A percentile compares a stretch with the other conserved stretches of the same genome.
Evolutionary conservation across 1,140 invertebrate genomes (phyloP).

Genomic region (Diachasma alloeum): DNA sequence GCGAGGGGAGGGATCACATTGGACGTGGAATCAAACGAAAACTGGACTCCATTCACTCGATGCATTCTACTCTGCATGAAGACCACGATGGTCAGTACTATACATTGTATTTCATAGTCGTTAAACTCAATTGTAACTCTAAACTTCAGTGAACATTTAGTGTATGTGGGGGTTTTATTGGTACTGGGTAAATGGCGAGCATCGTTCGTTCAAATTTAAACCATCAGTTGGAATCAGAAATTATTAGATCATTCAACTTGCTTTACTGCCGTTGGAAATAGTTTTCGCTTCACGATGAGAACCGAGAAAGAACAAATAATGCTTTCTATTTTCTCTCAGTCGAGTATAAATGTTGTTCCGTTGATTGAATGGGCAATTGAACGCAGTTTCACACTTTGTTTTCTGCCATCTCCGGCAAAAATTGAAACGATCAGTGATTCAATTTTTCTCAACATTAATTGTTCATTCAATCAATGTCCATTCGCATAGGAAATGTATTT

Average conservation of each 20-base stretch:
- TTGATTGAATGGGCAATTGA: background rate
- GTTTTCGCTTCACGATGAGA: too few relatives aligned
- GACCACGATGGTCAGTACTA: conserved; percentile 65
- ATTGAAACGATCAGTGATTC: too few relatives aligned
- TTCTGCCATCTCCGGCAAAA: too few relatives aligned
- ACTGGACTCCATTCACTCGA: conserved; percentile 65
- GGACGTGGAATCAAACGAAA: conserved; percentile 65
- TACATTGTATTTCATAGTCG: conserved; percentile 54
- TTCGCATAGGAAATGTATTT: background rate
- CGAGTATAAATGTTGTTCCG: background rate
- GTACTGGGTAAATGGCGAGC: background rate
- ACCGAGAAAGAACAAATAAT: too few relatives aligned
- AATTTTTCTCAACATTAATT: background rate
- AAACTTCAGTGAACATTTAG: background rate
- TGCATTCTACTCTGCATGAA: conserved; percentile 66
- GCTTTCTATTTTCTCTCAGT: background rate
- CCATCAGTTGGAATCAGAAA: too few relatives aligned
- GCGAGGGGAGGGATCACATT: conserved; percentile 61
- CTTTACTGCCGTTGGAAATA: background rate
- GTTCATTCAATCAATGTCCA: background rate
- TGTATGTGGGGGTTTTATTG: background rate
- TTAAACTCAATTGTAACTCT: conserved; percentile 37
- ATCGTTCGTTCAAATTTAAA: background rate
- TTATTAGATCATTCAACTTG: background rate
- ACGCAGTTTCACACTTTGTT: too few relatives aligned